Evolutionary conservation across 2,888 invertebrate species (phyloP), one percentile per base, ranked within the genome.

Genomic region (Drosophila lacicola): DNA sequence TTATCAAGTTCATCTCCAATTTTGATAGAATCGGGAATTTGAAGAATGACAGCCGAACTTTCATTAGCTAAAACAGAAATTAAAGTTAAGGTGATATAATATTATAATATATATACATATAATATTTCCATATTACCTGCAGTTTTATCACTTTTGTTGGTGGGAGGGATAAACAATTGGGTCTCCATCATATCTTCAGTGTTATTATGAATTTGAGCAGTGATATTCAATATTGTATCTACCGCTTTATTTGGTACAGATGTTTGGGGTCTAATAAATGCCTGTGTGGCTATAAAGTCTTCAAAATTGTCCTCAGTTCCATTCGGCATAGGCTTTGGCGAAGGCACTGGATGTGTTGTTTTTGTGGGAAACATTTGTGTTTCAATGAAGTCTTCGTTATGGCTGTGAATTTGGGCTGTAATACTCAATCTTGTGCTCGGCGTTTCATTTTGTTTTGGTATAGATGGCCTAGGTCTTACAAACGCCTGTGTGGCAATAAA

Each of bases 111-210:
- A 21, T 34, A 19, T 9, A 10, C 29, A 11, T n/a, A 25, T 36
- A 14, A 21, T 36, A 11, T 6, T 14, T 0, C 4, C 5, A 41
- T n/a, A 14, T n/a, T 71, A 78, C 78, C 68, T 51, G 25, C 1
- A 34, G 2, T 13, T 34, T 25, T 46, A 41, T 19, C 3, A 6
- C 0, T 14, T 3, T 19, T 47, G 0, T n/a, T 25, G 13, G 10
- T 25, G 3, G 53, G 34, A 17, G 25, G 37, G 17, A 67, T 17
- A 36, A 73, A 73, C 29, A 72, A 34, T 37, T 78, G 62, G 2
- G 79, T 78, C 8, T 63, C 79, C 19, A 42, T 39, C 19, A 56
- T 29, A 51, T 78, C 79, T 6, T 74, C 63, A 1, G 19, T 34
- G 6, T n/a, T 29, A 36, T 47, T 51, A 29, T 19, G 37, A 19